phyloP scores from a whole-genome alignment of 1,140 invertebrate species.

The Paraescarpia echinospica region DNA sequence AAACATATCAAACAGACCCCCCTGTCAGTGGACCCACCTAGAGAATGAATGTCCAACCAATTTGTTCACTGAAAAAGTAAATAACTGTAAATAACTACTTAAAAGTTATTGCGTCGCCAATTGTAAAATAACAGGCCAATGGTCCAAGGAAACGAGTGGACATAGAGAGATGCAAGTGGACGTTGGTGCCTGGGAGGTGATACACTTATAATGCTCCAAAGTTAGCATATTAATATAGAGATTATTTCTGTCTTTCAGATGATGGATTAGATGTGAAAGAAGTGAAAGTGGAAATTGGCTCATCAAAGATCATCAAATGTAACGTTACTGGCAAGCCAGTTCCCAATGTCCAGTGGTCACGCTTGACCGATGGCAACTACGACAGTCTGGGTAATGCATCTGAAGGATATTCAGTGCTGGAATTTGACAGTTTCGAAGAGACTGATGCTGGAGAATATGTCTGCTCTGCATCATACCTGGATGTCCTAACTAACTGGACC shows the following conservation, averaged over 20 bases:
- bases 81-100: too few relatives aligned
- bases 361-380: neutral
- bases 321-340: neutral
- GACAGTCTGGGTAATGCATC: neutral
- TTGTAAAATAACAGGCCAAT: too few relatives aligned
- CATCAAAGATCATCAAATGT: neutral
- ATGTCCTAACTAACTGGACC: neutral
- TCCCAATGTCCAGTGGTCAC: neutral
- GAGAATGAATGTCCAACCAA: too few relatives aligned
- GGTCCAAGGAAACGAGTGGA: too few relatives aligned
- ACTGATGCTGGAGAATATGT: neutral
- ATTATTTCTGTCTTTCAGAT: neutral
- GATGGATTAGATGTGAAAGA: neutral
- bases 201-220: too few relatives aligned
- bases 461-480: neutral
- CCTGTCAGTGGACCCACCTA: too few relatives aligned
- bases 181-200: too few relatives aligned
- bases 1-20: too few relatives aligned
- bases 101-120: too few relatives aligned
- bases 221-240: too few relatives aligned
- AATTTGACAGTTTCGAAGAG: neutral
- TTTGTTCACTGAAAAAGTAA: too few relatives aligned
- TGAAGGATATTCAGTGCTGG: neutral
- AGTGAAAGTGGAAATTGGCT: neutral
- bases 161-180: too few relatives aligned